A percentile compares a stretch with the other conserved stretches of the same genome.
phyloP scores from a whole-genome alignment of 2,888 invertebrate genomes.

The Rhingia rostrata region DNA sequence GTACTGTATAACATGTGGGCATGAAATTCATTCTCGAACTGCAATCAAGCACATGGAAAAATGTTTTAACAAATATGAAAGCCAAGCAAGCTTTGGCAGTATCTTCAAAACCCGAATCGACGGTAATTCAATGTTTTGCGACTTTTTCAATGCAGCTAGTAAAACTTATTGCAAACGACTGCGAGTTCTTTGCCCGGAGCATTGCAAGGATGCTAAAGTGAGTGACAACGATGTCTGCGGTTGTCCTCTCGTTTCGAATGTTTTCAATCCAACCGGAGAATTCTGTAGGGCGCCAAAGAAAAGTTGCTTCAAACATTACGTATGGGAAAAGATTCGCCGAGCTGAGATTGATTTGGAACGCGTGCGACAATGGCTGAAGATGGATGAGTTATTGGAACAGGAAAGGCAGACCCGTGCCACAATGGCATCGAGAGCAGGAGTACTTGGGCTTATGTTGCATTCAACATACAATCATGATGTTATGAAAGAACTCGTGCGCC shows the following conservation, averaged over 20 bases:
- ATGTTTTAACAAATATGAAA: slow-evolving; percentile 98
- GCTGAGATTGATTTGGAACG: slow-evolving; percentile 98
- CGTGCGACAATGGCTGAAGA: slow-evolving; percentile 94
- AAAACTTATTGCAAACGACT: slow-evolving; percentile 97
- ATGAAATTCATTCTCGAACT: slow-evolving; percentile 95
- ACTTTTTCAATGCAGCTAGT: slow-evolving; percentile 94
- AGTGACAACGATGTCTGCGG: slow-evolving; percentile 95
- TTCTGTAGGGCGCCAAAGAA: slow-evolving; percentile 95
- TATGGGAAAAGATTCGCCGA: slow-evolving; percentile 96
- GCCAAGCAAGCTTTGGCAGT: slow-evolving; percentile 97
- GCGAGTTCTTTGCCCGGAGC: slow-evolving; percentile 98
- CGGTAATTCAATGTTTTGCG: slow-evolving; percentile 98
- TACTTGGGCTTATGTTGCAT: slow-evolving; percentile 96
- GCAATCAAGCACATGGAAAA: slow-evolving; percentile 99
- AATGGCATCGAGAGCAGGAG: slow-evolving; percentile 92
- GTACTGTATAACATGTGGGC: slow-evolving; percentile 98
- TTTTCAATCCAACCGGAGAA: slow-evolving; percentile 92
- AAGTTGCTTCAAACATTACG: slow-evolving; percentile 94
- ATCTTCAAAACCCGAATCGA: slow-evolving; percentile 97
- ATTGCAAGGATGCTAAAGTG: slow-evolving; percentile 96
- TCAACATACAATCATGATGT: slow-evolving; percentile 97
- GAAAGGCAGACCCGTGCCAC: slow-evolving; percentile 92
- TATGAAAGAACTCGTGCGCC: slow-evolving; percentile 87
- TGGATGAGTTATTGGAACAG: slow-evolving; percentile 97
- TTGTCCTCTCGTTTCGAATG: slow-evolving; percentile 92